Evolutionary conservation across 2,797 vertebrate genomes (phyloP).

Genomic region (Anolis apletophallus): DNA sequence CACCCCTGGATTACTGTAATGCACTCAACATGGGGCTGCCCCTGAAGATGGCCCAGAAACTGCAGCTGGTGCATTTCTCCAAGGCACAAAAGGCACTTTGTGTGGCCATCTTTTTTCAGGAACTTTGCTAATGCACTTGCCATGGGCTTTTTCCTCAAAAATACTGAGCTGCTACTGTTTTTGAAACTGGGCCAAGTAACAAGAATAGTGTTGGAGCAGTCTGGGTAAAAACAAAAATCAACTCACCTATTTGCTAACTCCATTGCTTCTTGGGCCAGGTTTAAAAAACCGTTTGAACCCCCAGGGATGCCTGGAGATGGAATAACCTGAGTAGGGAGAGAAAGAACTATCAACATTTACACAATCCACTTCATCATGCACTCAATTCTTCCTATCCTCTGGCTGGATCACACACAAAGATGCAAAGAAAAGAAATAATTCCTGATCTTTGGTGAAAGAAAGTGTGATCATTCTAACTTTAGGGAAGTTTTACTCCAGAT

Average conservation of each 20-base stretch:
- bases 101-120: too few species aligned
- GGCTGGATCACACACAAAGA: background rate
- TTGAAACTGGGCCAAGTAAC: too few species aligned
- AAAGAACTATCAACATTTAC: background rate
- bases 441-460: background rate
- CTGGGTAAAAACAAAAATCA: background rate
- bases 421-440: background rate
- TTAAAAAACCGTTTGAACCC: slow-evolving; percentile 70
- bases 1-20: too few species aligned
- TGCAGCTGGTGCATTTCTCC: too few species aligned
- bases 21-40: too few species aligned
- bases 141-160: too few species aligned
- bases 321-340: slow-evolving; percentile 65
- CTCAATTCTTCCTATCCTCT: background rate
- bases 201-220: background rate
- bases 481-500: background rate
- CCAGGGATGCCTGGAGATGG: slow-evolving; percentile 52
- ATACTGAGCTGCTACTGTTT: background rate
- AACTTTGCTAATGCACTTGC: too few species aligned
- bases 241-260: slow-evolving; percentile 82
- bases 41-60: too few species aligned
- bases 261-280: slow-evolving; percentile 82
- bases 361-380: background rate
- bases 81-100: too few species aligned
- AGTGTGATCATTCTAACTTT: background rate